Base-by-base conservation (phyloP, 1,140 invertebrate species). In the Caerostris darwini region DNA sequence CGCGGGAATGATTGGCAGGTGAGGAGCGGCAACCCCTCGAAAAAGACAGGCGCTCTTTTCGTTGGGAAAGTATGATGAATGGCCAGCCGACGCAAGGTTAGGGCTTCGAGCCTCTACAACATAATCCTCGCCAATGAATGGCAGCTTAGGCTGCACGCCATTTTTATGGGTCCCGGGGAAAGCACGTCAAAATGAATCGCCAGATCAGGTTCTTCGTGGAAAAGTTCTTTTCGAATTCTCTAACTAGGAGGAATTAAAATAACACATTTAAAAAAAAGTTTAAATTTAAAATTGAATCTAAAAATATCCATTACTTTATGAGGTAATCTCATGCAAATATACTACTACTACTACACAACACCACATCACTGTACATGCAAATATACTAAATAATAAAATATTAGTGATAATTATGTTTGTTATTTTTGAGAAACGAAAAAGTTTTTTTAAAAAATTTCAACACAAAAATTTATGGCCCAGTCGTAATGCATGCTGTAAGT, bases 21-120 rank as follows among this genome's bases (percentile, higher is more conserved):
- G 14, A 64, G 54, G 14, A 50, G 69, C 86, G 59, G 86, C 92
- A 94, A 94, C 92, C 34, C 92, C 67, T 59, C 54, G 19, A 88
- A 94, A 94, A 94, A 94, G 92, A 94, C 92, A 94, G 92, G 85
- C 92, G 92, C 92, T 94, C 92, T 94, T 94, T 94, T 94, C 85
- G 85, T 89, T 94, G 85, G 92, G 92, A 94, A 94, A 94, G 86
- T 94, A 94, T 94, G 92, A 94, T 94, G 92, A 94, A 94, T 94
- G 92, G 69, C 83, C 69, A 81, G 86, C 77, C 92, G 85, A 94
- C 85, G 61, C 86, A 94, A 94, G 92, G 92, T 94, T 94, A 94
- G 69, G 92, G 92, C 92, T 94, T 82, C 61, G 19, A 89, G 86
- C 92, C 81, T 17, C 92, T 94, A 89, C 92, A 94, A 94, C 92